Evolutionary conservation across 2,113 vertebrate genomes (phyloP), one percentile per base, ranked within the genome.

Genomic region (Perca schrenkii): DNA sequence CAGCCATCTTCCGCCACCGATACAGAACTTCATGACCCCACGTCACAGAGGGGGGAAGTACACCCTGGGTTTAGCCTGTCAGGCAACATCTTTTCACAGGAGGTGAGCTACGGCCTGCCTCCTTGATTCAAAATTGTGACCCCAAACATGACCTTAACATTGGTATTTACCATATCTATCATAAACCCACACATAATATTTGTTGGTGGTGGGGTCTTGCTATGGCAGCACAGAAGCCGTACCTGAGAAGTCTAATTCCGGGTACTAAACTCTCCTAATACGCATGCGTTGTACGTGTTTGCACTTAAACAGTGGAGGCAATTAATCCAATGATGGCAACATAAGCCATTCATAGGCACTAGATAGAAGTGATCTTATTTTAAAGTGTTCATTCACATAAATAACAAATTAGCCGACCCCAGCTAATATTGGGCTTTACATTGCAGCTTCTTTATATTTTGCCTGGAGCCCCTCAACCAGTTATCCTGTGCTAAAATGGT

Each of bases 1-100:
- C 93, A 16, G 92, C 93, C 93, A 94, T 94, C 71, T 94, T 93
- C 81, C 65, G 52, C 36, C 63, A 69, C 83, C 22, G 43, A 69
- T 21, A 85, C 62, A 14, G 52, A n/a, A 74, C 40, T 4, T 3
- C 64, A 8, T 21, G 1, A 28, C 53, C 8, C 22, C 7, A 76
- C 77, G 82, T 86, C 78, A 86, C 2, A 4, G 0, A 28, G 1
- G 34, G 1, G 8, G 19, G 3, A 1, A 2, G 0, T 1, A 0
- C 0, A 14, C 74, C 89, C 90, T 67, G 80, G 0, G 17, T 64
- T 25, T 6, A 7, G 77, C 2, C 82, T 93, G 74, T 21, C 52
- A 92, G 93, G 88, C 68, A 47, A 14, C 2, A 4, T 22, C 11
- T 19, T 8, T 13, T 15, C 10, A 1, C 31, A 12, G 5, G 21